Conservation (phyloP, 1,140 invertebrate genomes). For the Conus ventricosus region DNA sequence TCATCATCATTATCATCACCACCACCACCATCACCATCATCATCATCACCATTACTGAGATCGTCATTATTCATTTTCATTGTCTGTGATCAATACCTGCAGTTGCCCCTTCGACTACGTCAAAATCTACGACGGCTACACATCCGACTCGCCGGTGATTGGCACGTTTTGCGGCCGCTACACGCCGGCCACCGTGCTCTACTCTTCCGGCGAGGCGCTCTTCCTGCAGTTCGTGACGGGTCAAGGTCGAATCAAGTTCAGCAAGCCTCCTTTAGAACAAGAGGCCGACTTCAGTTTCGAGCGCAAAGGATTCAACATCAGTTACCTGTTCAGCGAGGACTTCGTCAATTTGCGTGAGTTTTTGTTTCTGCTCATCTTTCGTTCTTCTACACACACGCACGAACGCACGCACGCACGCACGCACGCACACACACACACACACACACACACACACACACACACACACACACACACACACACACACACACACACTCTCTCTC, state of each 20-base stretch:
- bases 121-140: conserved; percentile 95
- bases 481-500: too few relatives aligned
- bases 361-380: background rate
- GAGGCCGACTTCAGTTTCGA: conserved; percentile 65
- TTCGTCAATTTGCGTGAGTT: conserved; percentile 60
- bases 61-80: too few relatives aligned
- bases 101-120: conserved; percentile 99
- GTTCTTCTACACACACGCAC: background rate
- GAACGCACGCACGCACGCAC: too few relatives aligned
- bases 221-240: conserved; percentile 80
- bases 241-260: conserved; percentile 60
- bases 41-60: too few relatives aligned
- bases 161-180: conserved; percentile 96
- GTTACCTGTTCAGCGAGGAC: conserved; percentile 63
- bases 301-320: conserved; percentile 68
- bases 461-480: too few relatives aligned
- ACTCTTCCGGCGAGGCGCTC: conserved; percentile 92
- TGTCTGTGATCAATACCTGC: conserved; percentile 40
- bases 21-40: too few relatives aligned
- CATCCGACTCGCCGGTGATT: conserved; percentile 90
- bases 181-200: conserved; percentile 93
- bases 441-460: too few relatives aligned
- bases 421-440: too few relatives aligned
- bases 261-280: conserved; percentile 52
- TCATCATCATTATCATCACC: too few relatives aligned